Evolutionary conservation across 2,888 invertebrate genomes (phyloP), one percentile per base, ranked within the genome.

Genomic region (Ochropacha duplaris): DNA sequence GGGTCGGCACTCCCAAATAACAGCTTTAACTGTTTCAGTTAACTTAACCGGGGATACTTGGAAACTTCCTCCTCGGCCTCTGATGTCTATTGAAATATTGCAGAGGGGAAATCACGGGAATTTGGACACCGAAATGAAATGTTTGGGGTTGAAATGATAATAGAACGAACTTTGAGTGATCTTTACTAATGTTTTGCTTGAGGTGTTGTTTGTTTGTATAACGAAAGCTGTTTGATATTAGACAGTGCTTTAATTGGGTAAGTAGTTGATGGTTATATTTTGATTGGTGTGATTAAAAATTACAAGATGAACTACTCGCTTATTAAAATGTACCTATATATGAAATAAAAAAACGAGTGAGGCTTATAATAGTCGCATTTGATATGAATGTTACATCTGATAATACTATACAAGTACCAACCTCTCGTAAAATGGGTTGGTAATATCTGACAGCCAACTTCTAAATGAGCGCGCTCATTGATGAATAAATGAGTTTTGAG

Each of bases 1-100:
- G 68, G 60, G 65, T 58, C 61, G 68, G 60, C 67, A 60, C 62
- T 66, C 64, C 63, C 62, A 44, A 66, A 52, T 52, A 66, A 65
- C 62, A 61, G 61, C 60, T 64, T 52, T 62, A 59, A 58, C 65
- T 64, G 60, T 55, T 56, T 56, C 50, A 57, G 55, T 58, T 60
- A 57, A 56, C 56, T 56, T 52, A 52, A 58, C 54, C 39, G 51
- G 50, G 39, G 36, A 12, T 44, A 44, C 44, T 19, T 31, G 52
- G 19, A 19, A 52, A 52, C 52, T 52, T 52, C 52, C 52, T 31
- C 52, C 44, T 44, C 2, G 44, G 44, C 44, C 44, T 44, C 44
- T 19, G 44, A 44, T 44, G 44, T 44, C 44, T 44, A 44, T 44
- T 44, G 44, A 44, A 44, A 44, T 44, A 44, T 44, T 4, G 14